Evolutionary conservation across 2,888 invertebrate genomes (phyloP).

Genomic region (Xestoiulus laeticollis): DNA sequence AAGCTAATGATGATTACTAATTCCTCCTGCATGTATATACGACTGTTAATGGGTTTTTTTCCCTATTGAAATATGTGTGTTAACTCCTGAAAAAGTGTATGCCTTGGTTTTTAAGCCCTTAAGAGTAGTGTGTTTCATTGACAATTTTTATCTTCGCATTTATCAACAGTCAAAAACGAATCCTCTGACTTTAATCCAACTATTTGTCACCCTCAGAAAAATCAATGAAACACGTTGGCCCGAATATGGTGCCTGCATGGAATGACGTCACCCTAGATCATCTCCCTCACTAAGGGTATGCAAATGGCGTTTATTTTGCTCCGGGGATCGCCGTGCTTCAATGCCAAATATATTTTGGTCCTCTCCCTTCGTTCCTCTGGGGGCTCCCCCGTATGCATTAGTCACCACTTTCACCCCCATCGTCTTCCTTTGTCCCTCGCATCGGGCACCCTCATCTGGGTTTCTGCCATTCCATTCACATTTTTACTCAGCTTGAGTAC

Average conservation of each 20-base stretch:
- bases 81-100: not conserved
- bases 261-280: constrained; percentile 29
- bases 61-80: too few relatives aligned
- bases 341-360: constrained; percentile 39
- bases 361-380: not conserved
- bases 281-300: constrained; percentile 23
- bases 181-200: not conserved
- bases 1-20: too few relatives aligned
- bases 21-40: too few relatives aligned
- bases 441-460: constrained; percentile 11
- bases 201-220: constrained; percentile 6
- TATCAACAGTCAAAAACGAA: not conserved
- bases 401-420: constrained; percentile 41
- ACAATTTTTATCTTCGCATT: not conserved
- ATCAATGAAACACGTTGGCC: constrained; percentile 6
- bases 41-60: too few relatives aligned
- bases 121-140: not conserved
- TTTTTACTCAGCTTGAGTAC: not conserved
- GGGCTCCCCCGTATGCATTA: constrained; percentile 16
- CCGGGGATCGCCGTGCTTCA: not conserved
- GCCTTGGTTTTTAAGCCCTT: not conserved
- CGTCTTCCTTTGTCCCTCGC: not conserved
- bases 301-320: constrained; percentile 32
- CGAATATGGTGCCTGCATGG: not conserved
- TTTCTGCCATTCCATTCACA: not conserved